These are phyloP conservation scores for Danionella dracula DNA, from an alignment of 2,797 vertebrate species.

Conservation along the genomic window DNA sequence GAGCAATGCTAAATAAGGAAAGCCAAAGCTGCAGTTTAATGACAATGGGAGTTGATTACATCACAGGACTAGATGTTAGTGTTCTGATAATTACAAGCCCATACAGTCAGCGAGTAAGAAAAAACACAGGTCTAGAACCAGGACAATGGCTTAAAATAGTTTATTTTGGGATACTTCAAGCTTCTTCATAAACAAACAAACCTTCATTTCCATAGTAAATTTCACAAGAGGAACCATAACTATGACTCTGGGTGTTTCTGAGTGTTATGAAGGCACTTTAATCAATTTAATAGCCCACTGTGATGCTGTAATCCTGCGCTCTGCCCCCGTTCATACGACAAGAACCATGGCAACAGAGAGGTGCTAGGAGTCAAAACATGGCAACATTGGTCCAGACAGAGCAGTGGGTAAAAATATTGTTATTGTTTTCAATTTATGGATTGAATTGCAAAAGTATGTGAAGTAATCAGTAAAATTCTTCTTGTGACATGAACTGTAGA, in stretches of 20 bases:
- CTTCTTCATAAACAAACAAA: not conserved
- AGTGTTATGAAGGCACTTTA: constrained; percentile 11
- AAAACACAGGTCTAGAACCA: not conserved
- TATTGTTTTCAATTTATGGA: too few species aligned
- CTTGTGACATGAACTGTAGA: too few species aligned
- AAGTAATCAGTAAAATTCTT: too few species aligned
- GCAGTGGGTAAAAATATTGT: not conserved
- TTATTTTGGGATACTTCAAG: not conserved
- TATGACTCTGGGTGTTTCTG: not conserved
- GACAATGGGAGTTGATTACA: constrained; percentile 34
- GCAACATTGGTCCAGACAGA: not conserved
- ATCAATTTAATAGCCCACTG: constrained; percentile 7
- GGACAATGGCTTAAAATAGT: not conserved
- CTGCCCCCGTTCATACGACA: constrained; percentile 20
- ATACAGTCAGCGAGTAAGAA: not conserved
- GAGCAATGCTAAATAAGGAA: constrained; percentile 33
- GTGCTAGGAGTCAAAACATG: constrained; percentile 1
- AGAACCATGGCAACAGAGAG: constrained; percentile 4
- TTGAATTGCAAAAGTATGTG: too few species aligned
- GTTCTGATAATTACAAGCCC: constrained; percentile 6
- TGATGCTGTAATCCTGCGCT: constrained; percentile 19
- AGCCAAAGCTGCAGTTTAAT: constrained; percentile 12
- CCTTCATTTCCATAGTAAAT: not conserved
- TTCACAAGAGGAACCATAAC: not conserved
- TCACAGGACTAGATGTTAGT: not conserved